Evolutionary conservation across 1,140 invertebrate genomes (phyloP), one percentile per base, ranked within the genome.

Genomic region (Polypedilum vanderplanki): DNA sequence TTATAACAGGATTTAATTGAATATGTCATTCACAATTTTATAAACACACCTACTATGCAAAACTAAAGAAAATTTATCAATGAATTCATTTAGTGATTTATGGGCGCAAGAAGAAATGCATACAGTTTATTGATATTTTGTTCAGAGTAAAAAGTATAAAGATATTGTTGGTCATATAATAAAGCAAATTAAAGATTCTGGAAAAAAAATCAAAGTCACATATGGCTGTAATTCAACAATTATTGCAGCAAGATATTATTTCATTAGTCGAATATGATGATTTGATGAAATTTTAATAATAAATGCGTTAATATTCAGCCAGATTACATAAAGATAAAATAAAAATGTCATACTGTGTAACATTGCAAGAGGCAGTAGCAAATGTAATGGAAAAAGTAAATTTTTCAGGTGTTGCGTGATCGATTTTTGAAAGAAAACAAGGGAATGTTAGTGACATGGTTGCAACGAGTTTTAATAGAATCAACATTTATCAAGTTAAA

Each of bases 401-500:
- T 33, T 33, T 33, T 33, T 5, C 41, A 81, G 77, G 84, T 86
- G 70, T 78, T 87, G 4, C 83, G 84, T 74, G 87, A 87, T 76
- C 79, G 87, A 41, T 81, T 89, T 8, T 77, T 83, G 0, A 85
- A 85, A 74, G 88, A 90, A 75, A 85, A 87, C 46, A 88, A 88
- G 75, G 82, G 84, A 0, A 84, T 86, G 75, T 85, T 87, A 74
- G 78, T 93, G 1, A 78, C 84, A 10, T 93, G 90, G 90, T 83
- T 93, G 5, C 90, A 93, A 79, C 84, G 85, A 65, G 82, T 87
- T 12, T 79, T 93, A 4, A 80, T 92, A 1, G 90, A 93, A 78
- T 87, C 91, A 89, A 3, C 2, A 77, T 88, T 86, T 78, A 86
- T 87, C 1, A 91, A 90, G 82, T 81, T 90, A 76, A 84, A 82